Evolutionary conservation across 2,888 invertebrate species (phyloP).

Genomic region (Perdita meconis): DNA sequence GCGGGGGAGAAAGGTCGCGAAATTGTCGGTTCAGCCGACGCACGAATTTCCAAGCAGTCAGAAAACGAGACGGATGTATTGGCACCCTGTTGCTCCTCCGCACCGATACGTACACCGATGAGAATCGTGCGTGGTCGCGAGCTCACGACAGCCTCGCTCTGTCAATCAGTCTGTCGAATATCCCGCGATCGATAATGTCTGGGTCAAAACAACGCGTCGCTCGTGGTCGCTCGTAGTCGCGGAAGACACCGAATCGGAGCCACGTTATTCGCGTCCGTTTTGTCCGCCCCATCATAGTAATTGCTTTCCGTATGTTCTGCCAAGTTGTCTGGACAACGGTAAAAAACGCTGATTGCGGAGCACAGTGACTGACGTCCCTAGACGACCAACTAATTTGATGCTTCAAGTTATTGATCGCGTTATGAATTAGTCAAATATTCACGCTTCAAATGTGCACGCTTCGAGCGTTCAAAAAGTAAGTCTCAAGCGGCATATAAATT

Average conservation of each 20-base stretch:
- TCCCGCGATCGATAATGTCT: conserved; percentile 47
- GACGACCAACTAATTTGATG: too few relatives aligned
- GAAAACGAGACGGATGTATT: conserved; percentile 55
- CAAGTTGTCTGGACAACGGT: too few relatives aligned
- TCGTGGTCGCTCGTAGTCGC: conserved; percentile 2
- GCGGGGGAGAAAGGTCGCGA: background rate
- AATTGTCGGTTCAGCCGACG: conserved; percentile 26
- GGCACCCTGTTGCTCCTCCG: conserved; percentile 74
- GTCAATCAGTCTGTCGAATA: conserved; percentile 47
- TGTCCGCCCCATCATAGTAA: conserved; percentile 26
- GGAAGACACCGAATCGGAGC: conserved; percentile 17
- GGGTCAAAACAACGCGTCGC: conserved; percentile 32
- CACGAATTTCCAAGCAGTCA: conserved; percentile 34
- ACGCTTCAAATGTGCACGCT: background rate
- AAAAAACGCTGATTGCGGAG: too few relatives aligned
- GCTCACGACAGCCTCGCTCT: conserved; percentile 21
- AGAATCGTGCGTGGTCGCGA: conserved; percentile 11
- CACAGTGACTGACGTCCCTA: too few relatives aligned
- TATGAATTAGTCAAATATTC: too few relatives aligned
- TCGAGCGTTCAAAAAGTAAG: conserved; percentile 6
- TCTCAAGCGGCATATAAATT: conserved; percentile 2
- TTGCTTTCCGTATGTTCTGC: conserved; percentile 2
- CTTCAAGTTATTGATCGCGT: too few relatives aligned
- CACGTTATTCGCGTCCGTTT: conserved; percentile 11
- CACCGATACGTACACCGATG: conserved; percentile 2